Evolutionary conservation across 2,113 vertebrate genomes (phyloP).

Genomic region (Sterna hirundo): DNA sequence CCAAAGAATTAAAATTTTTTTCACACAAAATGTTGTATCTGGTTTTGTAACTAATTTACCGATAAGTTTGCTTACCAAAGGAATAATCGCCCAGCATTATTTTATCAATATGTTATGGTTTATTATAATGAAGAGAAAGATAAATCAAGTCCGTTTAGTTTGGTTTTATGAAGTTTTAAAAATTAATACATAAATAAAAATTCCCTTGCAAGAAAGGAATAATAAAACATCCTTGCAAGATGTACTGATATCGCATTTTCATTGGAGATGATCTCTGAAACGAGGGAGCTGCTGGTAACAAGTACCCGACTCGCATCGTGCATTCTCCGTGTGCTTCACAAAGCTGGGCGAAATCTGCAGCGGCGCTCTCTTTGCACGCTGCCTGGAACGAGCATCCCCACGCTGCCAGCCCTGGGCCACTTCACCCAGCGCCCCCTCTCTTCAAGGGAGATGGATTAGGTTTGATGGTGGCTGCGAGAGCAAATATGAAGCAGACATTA

Average conservation of each 20-base stretch:
- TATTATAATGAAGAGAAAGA: neutral
- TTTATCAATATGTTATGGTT: neutral
- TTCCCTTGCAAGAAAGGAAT: neutral
- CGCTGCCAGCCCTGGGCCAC: neutral
- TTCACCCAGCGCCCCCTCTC: neutral
- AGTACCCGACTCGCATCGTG: fast-evolving
- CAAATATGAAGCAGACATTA: neutral
- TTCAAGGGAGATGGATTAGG: neutral
- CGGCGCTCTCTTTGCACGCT: neutral
- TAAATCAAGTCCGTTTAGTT: neutral
- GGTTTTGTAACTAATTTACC: neutral
- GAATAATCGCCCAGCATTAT: neutral
- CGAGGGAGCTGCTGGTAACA: neutral
- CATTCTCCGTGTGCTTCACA: neutral
- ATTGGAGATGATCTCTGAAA: neutral
- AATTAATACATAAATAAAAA: neutral
- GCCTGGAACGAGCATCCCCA: neutral
- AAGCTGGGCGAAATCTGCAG: neutral
- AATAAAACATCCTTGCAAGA: neutral
- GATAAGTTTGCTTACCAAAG: neutral
- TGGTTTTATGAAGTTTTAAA: neutral
- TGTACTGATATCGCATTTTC: neutral
- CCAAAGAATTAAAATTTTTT: neutral
- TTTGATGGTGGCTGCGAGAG: neutral
- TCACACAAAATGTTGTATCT: neutral